Evolutionary conservation across 2,888 invertebrate genomes (phyloP), one percentile per base, ranked within the genome.

Genomic region (Calliopum simillimum): DNA sequence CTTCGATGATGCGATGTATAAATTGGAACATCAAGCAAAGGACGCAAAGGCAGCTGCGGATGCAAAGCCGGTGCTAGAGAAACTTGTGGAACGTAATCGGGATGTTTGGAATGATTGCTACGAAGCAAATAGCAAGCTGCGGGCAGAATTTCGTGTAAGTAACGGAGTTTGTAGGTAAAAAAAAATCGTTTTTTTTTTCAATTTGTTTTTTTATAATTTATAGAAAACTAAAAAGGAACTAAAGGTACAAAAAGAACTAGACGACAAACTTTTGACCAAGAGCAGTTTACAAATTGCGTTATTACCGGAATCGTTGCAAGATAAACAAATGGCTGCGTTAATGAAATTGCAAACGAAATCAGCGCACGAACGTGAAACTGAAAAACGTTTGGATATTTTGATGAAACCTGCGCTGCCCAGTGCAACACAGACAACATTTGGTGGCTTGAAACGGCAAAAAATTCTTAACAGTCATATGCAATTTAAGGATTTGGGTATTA

Each of bases 1-100:
- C 71, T 96, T 95, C 78, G 95, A 96, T 78, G 98, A 99, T 91
- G 93, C 99, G 6, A 99, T 99, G 99, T 99, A 94, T 85, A 96
- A 95, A 83, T 87, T 99, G 76, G 98, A 99, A 83, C 99, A 99
- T 86, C 94, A 94, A 64, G 91, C 91, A 0, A 92, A 93, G 63
- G 98, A 98, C 86, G 89, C 89, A 71, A 90, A 89, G 77, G 87
- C 88, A 16, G 92, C 93, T 0, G 92, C 91, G 77, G 89, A 89
- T 72, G 89, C 92, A 0, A 92, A 93, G 76, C 93, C 94, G 0
- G 86, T 91, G 13, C 86, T 99, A 0, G 91, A 92, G 12, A 89
- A 90, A 76, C 88, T 98, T 4, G 93, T 94, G 76, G 91, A 92
- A 25, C 88, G 93, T 68, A 94, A 95, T 80, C 93, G 95, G 79